Evolutionary conservation across 2,113 vertebrate genomes (phyloP), one percentile per base, ranked within the genome.

Genomic region (Tichodroma muraria): DNA sequence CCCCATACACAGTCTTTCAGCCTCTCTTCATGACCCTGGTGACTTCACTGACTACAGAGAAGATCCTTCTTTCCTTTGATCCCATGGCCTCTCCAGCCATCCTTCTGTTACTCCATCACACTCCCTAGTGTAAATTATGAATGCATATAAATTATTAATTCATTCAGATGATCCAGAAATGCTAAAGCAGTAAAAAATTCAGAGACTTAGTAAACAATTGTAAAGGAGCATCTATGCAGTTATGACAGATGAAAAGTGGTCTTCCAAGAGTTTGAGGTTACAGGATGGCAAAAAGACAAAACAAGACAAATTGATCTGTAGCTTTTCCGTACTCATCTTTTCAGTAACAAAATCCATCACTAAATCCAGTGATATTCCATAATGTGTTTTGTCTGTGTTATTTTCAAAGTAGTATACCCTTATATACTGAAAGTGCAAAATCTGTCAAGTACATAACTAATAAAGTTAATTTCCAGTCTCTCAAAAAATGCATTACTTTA

Each of bases 11-110:
- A 7, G 14, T 52, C 33, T 56, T 73, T 63, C 11, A 45, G 35
- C n/a, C 24, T 79, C 56, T 66, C 18, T 45, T 77, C 35, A 31
- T 42, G 33, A 69, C 11, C 13, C 15, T 66, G 30, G 28, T 42
- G 44, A 70, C 31, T 92, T 75, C 37, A 75, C 2, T 49, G 35
- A 65, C 70, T 69, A 56, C 30, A 78, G 54, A 35, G 45, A 57
- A 91, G 24, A 66, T 44, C 35, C 14, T 72, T 70, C 59, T 73
- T 90, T 31, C n/a, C 68, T 95, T 83, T 94, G 59, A 94, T 88
- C 56, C 33, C 52, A 52, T 14, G 35, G 37, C 60, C 68, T 89
- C 45, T 89, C 45, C 82, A 73, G 94, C 33, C 54, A n/a, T n/a
- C n/a, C n/a, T n/a, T 75, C 50, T 78, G 47, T 33, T 89, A 66